phyloP scores from a whole-genome alignment of 1,140 invertebrate species.

The Diploscapter pachys region DNA sequence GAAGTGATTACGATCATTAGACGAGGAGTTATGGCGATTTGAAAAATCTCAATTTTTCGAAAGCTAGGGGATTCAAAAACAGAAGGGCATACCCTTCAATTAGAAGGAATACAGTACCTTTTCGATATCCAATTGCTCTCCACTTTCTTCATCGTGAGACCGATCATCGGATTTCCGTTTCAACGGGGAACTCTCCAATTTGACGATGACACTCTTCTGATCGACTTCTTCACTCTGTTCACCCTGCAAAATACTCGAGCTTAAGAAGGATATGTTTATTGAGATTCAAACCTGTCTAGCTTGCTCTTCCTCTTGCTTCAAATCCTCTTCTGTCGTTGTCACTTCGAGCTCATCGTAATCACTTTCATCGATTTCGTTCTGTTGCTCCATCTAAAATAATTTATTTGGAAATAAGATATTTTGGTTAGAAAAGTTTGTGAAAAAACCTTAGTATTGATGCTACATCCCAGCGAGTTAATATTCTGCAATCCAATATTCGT shows the following conservation, averaged over 20 bases:
- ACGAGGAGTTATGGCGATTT: too few species aligned
- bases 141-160: constrained; percentile 17
- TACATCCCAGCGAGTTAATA: neutral
- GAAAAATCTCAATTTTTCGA: too few species aligned
- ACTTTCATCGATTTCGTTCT: neutral
- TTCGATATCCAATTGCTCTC: constrained; percentile 7
- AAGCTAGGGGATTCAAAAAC: too few species aligned
- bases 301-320: constrained; percentile 27
- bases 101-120: neutral
- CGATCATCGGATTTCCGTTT: constrained; percentile 14
- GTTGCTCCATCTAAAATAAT: neutral
- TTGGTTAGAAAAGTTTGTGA: too few species aligned
- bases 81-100: too few species aligned
- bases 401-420: neutral
- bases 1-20: too few species aligned
- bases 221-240: constrained; percentile 15
- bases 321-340: constrained; percentile 24
- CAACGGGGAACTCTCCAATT: constrained; percentile 4
- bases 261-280: constrained; percentile 6
- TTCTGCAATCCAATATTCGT: constrained; percentile 9
- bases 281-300: neutral
- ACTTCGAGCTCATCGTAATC: constrained; percentile 28
- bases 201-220: constrained; percentile 2
- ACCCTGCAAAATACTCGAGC: constrained; percentile 2
- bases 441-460: neutral